A percentile compares a stretch with the other conserved stretches of the same genome.
Conservation (phyloP, 2,797 vertebrate species). For the Glyptemys insculpta region DNA sequence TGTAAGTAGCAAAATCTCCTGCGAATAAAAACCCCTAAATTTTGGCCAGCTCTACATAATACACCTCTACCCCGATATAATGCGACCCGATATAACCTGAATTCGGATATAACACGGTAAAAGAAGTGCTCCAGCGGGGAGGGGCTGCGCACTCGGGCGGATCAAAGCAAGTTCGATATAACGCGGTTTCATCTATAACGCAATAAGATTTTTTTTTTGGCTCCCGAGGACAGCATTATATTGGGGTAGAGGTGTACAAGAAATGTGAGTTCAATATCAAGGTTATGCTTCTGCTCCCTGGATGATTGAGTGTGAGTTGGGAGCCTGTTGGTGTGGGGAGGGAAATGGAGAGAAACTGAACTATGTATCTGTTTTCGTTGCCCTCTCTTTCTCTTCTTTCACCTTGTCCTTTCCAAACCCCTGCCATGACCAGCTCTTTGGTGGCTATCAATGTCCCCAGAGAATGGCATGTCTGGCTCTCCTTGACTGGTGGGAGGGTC, state of each 20-base stretch:
- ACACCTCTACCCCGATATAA: not conserved
- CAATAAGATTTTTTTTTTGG: no score
- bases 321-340: not conserved
- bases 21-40: not conserved
- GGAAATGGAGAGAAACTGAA: not conserved
- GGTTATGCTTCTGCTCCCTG: not conserved
- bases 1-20: not conserved
- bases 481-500: conserved; percentile 42
- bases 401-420: not conserved
- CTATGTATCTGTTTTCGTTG: not conserved
- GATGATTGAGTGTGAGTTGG: not conserved
- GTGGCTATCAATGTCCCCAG: not conserved
- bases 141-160: no score
- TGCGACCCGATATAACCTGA: no score
- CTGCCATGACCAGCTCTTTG: not conserved
- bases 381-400: not conserved
- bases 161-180: no score
- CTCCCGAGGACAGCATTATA: no score
- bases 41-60: not conserved
- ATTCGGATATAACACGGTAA: no score
- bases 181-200: no score
- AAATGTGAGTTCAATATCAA: not conserved
- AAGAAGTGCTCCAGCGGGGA: no score
- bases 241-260: not conserved
- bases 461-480: not conserved